Conservation (phyloP, 2,888 invertebrate genomes). For the Volucella inflata region DNA sequence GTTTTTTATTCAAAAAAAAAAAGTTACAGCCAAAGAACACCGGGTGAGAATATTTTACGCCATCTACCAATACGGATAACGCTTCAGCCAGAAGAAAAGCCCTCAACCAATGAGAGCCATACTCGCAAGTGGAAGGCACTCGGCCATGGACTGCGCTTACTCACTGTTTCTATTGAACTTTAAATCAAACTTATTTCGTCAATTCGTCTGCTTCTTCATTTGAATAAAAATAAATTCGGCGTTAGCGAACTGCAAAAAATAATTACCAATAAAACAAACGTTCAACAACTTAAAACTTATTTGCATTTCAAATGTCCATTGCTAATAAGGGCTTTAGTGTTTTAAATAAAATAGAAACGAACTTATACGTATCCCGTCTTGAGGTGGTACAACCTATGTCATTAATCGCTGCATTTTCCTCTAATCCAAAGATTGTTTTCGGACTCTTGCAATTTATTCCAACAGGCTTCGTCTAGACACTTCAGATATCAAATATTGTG, state of each 20-base stretch:
- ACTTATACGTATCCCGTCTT: background rate
- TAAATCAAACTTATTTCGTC: too few relatives aligned
- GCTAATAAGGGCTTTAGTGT: background rate
- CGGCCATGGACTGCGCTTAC: too few relatives aligned
- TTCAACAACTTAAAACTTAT: background rate
- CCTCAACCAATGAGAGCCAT: fast-evolving
- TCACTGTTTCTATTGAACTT: too few relatives aligned
- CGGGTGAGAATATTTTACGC: too few relatives aligned
- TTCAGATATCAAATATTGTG: too few relatives aligned
- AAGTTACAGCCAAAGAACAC: too few relatives aligned
- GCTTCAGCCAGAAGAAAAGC: too few relatives aligned
- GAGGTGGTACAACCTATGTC: background rate
- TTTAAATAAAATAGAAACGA: background rate
- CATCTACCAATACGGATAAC: too few relatives aligned
- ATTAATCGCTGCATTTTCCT: conserved; percentile 20
- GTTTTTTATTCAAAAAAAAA: too few relatives aligned
- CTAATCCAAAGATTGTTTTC: background rate
- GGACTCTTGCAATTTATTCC: background rate
- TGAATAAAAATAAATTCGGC: too few relatives aligned
- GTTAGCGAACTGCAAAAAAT: background rate
- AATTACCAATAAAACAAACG: background rate
- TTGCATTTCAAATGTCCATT: background rate
- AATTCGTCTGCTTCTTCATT: too few relatives aligned
- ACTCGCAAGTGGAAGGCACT: too few relatives aligned
- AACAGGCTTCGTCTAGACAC: background rate